phyloP scores from a whole-genome alignment of 2,888 invertebrate species.

The Adelphocoris suturalis region DNA sequence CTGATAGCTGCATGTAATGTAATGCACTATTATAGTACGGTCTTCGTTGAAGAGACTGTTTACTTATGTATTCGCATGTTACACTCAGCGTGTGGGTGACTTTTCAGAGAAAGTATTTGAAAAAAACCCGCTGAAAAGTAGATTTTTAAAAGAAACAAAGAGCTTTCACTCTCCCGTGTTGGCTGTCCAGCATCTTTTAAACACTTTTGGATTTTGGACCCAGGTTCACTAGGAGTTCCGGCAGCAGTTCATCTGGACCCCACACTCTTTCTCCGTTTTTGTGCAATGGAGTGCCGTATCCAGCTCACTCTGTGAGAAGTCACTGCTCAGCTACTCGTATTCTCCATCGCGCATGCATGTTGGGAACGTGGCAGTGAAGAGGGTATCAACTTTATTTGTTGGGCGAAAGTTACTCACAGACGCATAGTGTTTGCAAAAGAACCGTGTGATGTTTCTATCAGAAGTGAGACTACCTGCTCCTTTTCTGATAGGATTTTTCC shows the following conservation, averaged over 20 bases:
- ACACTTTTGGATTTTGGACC: not conserved
- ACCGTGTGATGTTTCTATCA: constrained; percentile 2
- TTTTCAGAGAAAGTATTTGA: too few relatives aligned
- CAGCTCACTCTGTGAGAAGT: constrained; percentile 7
- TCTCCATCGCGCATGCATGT: constrained; percentile 12
- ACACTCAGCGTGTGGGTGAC: too few relatives aligned
- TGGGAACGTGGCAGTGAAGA: not conserved
- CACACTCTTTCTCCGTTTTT: constrained; percentile 53
- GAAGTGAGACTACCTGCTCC: not conserved
- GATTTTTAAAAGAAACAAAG: too few relatives aligned
- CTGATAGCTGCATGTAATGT: too few relatives aligned
- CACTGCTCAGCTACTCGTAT: not conserved
- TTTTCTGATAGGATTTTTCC: constrained; percentile 27
- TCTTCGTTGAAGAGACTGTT: too few relatives aligned
- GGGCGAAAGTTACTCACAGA: constrained; percentile 39
- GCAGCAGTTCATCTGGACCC: constrained; percentile 26
- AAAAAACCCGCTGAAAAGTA: too few relatives aligned
- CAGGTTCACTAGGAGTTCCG: constrained; percentile 19
- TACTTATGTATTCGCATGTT: too few relatives aligned
- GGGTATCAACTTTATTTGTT: not conserved
- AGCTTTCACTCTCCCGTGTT: too few relatives aligned
- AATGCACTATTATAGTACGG: too few relatives aligned
- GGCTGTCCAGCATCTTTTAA: too few relatives aligned
- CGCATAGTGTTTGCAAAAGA: constrained; percentile 36
- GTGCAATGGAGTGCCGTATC: not conserved